Evolutionary conservation across 2,113 vertebrate species (phyloP).

Genomic region (Elanoides forficatus): DNA sequence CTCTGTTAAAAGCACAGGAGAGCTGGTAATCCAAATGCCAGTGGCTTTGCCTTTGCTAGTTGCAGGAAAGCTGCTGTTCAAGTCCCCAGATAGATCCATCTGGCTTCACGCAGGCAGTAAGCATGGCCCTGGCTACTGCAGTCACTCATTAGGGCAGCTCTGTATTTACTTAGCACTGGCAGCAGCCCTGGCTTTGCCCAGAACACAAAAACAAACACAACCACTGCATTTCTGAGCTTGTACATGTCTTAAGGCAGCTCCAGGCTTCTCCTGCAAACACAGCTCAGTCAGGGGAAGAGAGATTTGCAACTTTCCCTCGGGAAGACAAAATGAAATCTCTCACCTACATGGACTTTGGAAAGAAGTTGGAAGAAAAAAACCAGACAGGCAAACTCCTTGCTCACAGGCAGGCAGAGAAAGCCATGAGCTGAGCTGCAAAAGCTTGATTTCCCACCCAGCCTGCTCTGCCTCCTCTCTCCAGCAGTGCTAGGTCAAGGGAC

Average conservation of each 20-base stretch:
- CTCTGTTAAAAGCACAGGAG: slow-evolving; percentile 51
- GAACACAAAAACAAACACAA: slow-evolving; percentile 36
- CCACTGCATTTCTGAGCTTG: slow-evolving; percentile 46
- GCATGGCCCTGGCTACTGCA: slow-evolving; percentile 7
- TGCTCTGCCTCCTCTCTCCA: background rate
- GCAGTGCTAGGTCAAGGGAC: background rate
- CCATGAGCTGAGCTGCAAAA: background rate
- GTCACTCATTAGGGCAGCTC: slow-evolving; percentile 28
- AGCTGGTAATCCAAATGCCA: slow-evolving; percentile 48
- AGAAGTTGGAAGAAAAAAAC: background rate
- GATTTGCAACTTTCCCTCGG: background rate
- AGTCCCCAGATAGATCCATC: background rate
- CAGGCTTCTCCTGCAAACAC: background rate
- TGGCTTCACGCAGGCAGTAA: background rate
- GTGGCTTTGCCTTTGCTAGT: slow-evolving; percentile 33
- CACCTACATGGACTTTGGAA: background rate
- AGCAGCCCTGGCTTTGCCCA: slow-evolving; percentile 18
- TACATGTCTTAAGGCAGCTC: slow-evolving; percentile 25
- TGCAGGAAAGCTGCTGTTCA: background rate
- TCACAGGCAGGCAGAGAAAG: background rate
- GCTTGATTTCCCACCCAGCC: background rate
- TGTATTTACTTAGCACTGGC: slow-evolving; percentile 48
- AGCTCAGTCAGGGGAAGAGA: background rate
- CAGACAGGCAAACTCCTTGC: background rate
- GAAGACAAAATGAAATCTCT: background rate